Evolutionary conservation across 2,113 vertebrate species (phyloP).

Genomic region (Erythrocercus mccallii): DNA sequence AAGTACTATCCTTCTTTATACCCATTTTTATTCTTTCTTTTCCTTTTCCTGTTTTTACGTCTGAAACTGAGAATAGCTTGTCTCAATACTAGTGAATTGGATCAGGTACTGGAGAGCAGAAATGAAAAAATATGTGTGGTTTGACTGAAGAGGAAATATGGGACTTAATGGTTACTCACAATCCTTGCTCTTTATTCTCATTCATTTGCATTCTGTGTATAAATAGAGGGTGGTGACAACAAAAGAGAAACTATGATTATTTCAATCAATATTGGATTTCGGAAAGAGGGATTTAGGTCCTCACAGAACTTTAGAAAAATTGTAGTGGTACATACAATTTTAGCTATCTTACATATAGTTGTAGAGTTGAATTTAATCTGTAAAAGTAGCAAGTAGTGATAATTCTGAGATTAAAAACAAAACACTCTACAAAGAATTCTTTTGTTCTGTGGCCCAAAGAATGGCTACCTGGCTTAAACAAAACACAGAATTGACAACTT

Average conservation of each 20-base stretch:
- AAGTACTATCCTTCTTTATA: neutral
- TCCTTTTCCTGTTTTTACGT: neutral
- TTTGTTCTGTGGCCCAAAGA: neutral
- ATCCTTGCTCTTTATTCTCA: neutral
- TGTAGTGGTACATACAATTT: neutral
- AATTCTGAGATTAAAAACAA: neutral
- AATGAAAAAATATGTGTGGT: neutral
- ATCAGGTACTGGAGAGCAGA: neutral
- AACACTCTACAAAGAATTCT: neutral
- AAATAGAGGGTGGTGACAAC: neutral
- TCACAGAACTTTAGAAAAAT: neutral
- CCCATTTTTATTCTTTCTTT: neutral
- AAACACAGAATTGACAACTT: neutral
- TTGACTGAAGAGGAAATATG: neutral
- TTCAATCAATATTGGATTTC: neutral
- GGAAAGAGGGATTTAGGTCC: neutral
- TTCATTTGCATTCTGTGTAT: neutral
- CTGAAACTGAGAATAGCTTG: neutral
- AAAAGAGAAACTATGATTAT: neutral
- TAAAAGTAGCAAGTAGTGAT: neutral
- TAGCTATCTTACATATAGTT: neutral
- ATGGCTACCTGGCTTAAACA: neutral
- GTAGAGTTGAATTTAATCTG: neutral
- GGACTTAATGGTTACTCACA: rapidly evolving
- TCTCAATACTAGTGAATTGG: neutral